Percentiles rank a stretch among this genome's conserved stretches.
phyloP scores from a whole-genome alignment of 2,113 vertebrate genomes.

The Agelaius phoeniceus region DNA sequence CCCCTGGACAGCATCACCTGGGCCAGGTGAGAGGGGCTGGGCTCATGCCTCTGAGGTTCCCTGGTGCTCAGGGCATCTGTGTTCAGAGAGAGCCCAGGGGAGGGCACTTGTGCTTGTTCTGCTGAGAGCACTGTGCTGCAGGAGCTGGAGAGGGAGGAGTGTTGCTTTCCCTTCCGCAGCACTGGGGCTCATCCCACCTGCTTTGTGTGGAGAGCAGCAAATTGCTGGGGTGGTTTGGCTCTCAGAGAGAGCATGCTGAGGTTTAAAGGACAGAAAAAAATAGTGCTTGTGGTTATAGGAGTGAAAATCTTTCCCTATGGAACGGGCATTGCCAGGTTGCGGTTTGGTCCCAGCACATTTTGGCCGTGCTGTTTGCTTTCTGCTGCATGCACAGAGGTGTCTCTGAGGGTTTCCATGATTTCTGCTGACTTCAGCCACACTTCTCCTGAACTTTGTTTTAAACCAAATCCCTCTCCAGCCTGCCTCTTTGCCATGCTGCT shows the following conservation, averaged over 20 bases:
- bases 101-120: background rate
- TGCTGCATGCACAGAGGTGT: background rate
- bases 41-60: fast-evolving
- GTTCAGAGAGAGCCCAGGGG: background rate
- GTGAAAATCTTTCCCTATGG: background rate
- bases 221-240: background rate
- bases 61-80: background rate
- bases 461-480: background rate
- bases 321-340: background rate
- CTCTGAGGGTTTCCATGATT: background rate
- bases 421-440: background rate
- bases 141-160: background rate
- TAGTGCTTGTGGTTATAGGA: background rate
- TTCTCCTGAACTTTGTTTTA: background rate
- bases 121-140: background rate
- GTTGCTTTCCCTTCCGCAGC: background rate
- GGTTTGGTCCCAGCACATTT: background rate
- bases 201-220: background rate
- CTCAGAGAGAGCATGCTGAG: background rate
- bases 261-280: background rate
- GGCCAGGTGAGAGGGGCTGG: background rate
- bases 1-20: background rate
- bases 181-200: background rate
- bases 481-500: background rate
- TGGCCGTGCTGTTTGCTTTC: background rate